Percentiles rank a stretch among this genome's conserved stretches.
These are phyloP conservation scores for Sceloporus undulatus DNA, from an alignment of 2,113 vertebrate species.

Conservation along the genomic window DNA sequence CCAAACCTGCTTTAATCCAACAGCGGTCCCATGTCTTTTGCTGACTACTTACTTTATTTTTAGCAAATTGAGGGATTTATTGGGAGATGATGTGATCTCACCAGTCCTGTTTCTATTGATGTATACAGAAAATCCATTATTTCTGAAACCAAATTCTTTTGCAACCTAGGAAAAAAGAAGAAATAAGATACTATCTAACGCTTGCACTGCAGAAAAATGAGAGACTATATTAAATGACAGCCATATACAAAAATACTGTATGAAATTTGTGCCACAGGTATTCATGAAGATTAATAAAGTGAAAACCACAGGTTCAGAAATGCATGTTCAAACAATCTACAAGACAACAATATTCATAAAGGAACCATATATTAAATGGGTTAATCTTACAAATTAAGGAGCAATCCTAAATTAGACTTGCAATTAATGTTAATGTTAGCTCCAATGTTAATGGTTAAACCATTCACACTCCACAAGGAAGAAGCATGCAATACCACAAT, in stretches of 20 bases:
- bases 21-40: neutral
- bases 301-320: neutral
- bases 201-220: neutral
- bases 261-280: neutral
- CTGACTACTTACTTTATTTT: slow-evolving; percentile 93
- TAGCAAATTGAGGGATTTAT: slow-evolving; percentile 91
- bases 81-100: slow-evolving; percentile 90
- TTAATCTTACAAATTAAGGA: slow-evolving; percentile 11
- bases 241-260: neutral
- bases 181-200: neutral
- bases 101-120: slow-evolving; percentile 95
- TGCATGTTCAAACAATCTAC: rapidly evolving
- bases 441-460: neutral
- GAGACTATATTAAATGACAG: neutral
- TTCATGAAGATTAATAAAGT: neutral
- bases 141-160: slow-evolving; percentile 96
- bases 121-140: slow-evolving; percentile 95
- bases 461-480: neutral
- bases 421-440: neutral
- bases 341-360: neutral
- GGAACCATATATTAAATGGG: neutral
- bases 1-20: neutral
- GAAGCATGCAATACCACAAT: neutral
- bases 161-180: slow-evolving; percentile 83
- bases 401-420: neutral